Evolutionary conservation across 2,888 invertebrate species (phyloP).

Genomic region (Cephus pulcher): DNA sequence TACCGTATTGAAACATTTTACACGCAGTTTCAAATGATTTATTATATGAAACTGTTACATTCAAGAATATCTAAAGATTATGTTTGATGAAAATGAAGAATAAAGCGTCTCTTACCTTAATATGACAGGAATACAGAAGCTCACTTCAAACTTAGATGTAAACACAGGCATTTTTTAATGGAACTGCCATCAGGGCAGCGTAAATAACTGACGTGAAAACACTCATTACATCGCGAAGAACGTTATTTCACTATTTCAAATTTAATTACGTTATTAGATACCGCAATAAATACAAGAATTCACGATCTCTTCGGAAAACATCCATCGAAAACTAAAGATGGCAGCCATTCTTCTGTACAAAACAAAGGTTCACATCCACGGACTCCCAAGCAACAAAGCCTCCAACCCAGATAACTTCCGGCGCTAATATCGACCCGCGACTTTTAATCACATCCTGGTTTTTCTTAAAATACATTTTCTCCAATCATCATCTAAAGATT

Average conservation of each 20-base stretch:
- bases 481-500: not conserved
- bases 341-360: constrained; percentile 87
- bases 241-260: constrained; percentile 61
- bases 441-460: constrained; percentile 31
- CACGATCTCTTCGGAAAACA: constrained; percentile 75
- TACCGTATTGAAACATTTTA: constrained; percentile 14
- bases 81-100: constrained; percentile 28
- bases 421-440: constrained; percentile 45
- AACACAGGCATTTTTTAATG: constrained; percentile 76
- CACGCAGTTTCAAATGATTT: constrained; percentile 9
- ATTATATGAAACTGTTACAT: constrained; percentile 3
- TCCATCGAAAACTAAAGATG: constrained; percentile 85
- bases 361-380: constrained; percentile 74
- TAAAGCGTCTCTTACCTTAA: constrained; percentile 67
- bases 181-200: constrained; percentile 63
- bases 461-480: not conserved
- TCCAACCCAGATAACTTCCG: constrained; percentile 59
- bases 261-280: constrained; percentile 62
- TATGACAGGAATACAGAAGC: constrained; percentile 74
- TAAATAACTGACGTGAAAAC: constrained; percentile 60
- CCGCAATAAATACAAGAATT: constrained; percentile 56
- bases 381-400: constrained; percentile 61
- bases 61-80: not conserved
- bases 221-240: constrained; percentile 65
- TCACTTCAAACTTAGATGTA: constrained; percentile 79